Conservation (phyloP, 2,888 invertebrate species). For the Monopis laevigella region DNA sequence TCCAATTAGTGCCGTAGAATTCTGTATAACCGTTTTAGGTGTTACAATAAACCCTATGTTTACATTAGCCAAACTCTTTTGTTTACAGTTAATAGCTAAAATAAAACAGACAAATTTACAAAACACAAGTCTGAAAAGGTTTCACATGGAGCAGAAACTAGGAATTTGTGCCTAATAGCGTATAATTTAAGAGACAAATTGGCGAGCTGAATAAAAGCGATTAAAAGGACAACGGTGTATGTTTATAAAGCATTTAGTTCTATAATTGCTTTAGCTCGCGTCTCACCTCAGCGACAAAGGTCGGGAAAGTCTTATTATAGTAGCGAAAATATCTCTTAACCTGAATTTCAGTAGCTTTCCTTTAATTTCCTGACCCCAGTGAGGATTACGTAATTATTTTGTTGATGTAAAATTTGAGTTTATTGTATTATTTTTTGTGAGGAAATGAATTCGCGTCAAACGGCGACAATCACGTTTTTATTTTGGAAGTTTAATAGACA, state of each 20-base stretch:
- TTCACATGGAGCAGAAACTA: slow-evolving; percentile 31
- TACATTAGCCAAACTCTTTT: slow-evolving; percentile 54
- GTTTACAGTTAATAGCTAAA: slow-evolving; percentile 63
- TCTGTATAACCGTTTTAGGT: slow-evolving; percentile 46
- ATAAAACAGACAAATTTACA: slow-evolving; percentile 62
- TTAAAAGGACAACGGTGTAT: slow-evolving; percentile 36
- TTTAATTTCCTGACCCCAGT: slow-evolving; percentile 60
- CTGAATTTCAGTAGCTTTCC: slow-evolving; percentile 41
- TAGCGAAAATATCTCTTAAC: no score
- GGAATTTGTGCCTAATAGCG: slow-evolving; percentile 35
- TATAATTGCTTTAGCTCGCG: slow-evolving; percentile 43
- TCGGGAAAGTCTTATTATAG: background rate
- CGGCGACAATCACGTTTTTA: background rate
- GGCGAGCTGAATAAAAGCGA: slow-evolving; percentile 29
- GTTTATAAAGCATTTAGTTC: slow-evolving; percentile 41
- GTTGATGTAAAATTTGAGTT: slow-evolving; percentile 33
- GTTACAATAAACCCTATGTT: slow-evolving; percentile 53
- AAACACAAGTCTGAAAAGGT: slow-evolving; percentile 43
- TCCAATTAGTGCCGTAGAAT: no score
- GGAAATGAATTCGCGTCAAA: slow-evolving; percentile 12
- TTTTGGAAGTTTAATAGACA: background rate
- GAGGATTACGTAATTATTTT: slow-evolving; percentile 53
- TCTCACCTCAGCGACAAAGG: slow-evolving; percentile 34
- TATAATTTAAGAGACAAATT: slow-evolving; percentile 41
- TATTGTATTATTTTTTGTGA: slow-evolving; percentile 11